Conservation (phyloP, 2,888 invertebrate species). For the Choreutis nemorana region DNA sequence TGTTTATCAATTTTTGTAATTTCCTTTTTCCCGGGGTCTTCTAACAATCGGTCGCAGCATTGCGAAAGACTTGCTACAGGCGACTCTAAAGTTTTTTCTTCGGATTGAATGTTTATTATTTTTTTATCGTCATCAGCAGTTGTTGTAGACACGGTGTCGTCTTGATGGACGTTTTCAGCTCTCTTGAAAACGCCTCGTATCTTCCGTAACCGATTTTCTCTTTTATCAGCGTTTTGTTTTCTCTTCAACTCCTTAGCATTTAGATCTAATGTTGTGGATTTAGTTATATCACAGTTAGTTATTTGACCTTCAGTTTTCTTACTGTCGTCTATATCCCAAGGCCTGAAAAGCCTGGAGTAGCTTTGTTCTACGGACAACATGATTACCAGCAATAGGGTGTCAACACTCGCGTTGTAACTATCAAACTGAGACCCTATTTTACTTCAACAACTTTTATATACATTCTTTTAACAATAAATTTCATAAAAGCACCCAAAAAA, state of each 20-base stretch:
- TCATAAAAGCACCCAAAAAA: conserved; percentile 54
- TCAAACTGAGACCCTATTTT: conserved; percentile 52
- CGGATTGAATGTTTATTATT: conserved; percentile 10
- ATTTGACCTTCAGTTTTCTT: conserved; percentile 16
- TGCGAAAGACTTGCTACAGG: conserved; percentile 43
- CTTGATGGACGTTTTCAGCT: conserved; percentile 45
- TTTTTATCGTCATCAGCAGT: conserved; percentile 36
- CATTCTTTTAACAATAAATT: conserved; percentile 63
- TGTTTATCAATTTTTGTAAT: conserved; percentile 17
- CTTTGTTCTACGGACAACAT: conserved; percentile 46
- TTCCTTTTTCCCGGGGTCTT: conserved; percentile 22
- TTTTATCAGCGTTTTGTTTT: conserved; percentile 29
- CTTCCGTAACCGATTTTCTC: conserved; percentile 50
- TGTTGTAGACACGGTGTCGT: conserved; percentile 66
- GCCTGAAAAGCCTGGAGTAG: conserved; percentile 67
- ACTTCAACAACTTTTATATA: conserved; percentile 62
- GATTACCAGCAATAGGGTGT: conserved; percentile 16
- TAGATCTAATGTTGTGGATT: conserved; percentile 14
- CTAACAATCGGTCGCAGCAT: conserved; percentile 45
- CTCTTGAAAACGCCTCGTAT: conserved; percentile 51
- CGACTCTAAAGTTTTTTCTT: conserved; percentile 20
- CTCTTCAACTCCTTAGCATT: conserved; percentile 20
- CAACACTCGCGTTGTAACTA: conserved; percentile 35
- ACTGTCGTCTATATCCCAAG: conserved; percentile 64
- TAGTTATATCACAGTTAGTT: conserved; percentile 17